Base-by-base conservation (phyloP, 2,888 invertebrate genomes). In the Aleiodes alternator region DNA sequence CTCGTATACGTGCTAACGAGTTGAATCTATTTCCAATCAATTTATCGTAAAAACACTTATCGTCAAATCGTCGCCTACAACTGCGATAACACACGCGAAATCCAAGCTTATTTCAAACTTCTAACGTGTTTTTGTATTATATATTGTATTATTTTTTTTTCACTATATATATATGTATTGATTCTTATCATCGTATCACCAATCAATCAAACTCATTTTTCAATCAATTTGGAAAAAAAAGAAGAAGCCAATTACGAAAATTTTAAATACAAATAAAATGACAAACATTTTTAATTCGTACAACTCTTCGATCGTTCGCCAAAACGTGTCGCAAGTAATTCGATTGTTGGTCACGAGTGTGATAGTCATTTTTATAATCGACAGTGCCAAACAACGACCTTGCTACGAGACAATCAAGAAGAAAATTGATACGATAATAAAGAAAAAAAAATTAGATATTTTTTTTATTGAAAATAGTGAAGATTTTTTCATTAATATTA, bases 261-360 rank as follows among this genome's bases (percentile, higher is more conserved):
- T 75, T 56, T 66, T 75, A 76, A 69, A 51, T 56, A 77, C 69
- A 64, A 69, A 78, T 76, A 80, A 75, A 73, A 80, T 78, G 80
- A 81, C 78, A 78, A 73, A 69, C 78, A 76, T 75, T 73, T 76
- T 79, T 76, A 64, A 31, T 31, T 66, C 76, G 75, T 77, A 80
- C 80, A 78, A 78, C 76, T 79, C 81, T 80, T 81, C 81, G 82
- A 83, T 82, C 77, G 78, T 78, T 82, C 81, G 83, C 82, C 83
- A 83, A 83, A 83, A 82, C 76, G 80, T 83, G 82, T 84, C 82
- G 83, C 84, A 81, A 83, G 84, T 83, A 78, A 83, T 82, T 81
- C 78, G 82, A 83, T 81, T 82, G 81, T 78, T 77, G 84, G 81
- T 84, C 84, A 84, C 82, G 84, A 82, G 84, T 75, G 80, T 78